Conservation (phyloP, 64 coral and sea anemone genomes). For the Acropora tenuis region DNA sequence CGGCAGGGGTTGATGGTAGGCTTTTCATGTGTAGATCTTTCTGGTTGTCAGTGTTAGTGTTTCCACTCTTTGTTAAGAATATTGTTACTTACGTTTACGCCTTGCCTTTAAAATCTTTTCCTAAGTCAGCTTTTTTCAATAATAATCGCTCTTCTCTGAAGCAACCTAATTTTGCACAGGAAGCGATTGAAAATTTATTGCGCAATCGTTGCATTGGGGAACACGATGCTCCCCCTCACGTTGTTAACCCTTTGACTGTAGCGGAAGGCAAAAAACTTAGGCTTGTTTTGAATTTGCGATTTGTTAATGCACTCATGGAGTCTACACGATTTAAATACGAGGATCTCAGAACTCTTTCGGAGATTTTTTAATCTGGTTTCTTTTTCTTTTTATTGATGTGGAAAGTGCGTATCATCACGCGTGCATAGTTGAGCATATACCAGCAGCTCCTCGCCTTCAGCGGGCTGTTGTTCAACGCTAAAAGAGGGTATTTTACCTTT, state of each 20-base stretch:
- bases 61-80: slow-evolving; percentile 57
- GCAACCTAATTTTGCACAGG: slow-evolving; percentile 44
- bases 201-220: slow-evolving; percentile 49
- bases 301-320: slow-evolving; percentile 38
- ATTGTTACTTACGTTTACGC: slow-evolving; percentile 65
- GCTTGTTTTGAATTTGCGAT: slow-evolving; percentile 43
- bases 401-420: slow-evolving; percentile 43
- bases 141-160: slow-evolving; percentile 57
- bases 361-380: slow-evolving; percentile 24
- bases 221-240: slow-evolving; percentile 23
- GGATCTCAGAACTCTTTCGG: slow-evolving; percentile 50
- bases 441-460: slow-evolving; percentile 24
- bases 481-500: slow-evolving; percentile 14
- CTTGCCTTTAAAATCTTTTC: slow-evolving; percentile 36
- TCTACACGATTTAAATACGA: slow-evolving; percentile 59
- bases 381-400: slow-evolving; percentile 46
- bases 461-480: background rate
- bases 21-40: background rate
- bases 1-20: background rate
- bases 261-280: slow-evolving; percentile 29
- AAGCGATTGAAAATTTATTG: slow-evolving; percentile 52
- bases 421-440: slow-evolving; percentile 21
- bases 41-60: background rate
- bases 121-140: slow-evolving; percentile 54
- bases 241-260: slow-evolving; percentile 76